A percentile compares a stretch with the other conserved stretches of the same genome.
These are phyloP conservation scores for Brenthis ino DNA, from an alignment of 2,888 invertebrate species.

Conservation along the genomic window DNA sequence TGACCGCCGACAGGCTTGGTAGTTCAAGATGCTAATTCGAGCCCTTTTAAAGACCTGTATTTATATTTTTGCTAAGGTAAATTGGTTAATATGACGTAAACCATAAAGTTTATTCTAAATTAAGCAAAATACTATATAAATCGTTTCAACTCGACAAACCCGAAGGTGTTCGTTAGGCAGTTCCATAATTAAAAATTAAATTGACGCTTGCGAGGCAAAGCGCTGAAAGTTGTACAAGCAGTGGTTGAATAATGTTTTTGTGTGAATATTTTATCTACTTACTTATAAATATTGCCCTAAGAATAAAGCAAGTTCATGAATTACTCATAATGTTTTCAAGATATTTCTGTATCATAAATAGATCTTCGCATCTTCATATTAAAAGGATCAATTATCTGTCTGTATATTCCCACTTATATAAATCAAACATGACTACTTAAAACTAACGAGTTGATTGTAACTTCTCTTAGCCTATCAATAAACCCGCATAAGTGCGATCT, in stretches of 20 bases:
- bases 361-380: background rate
- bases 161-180: constrained; percentile 67
- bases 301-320: background rate
- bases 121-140: constrained; percentile 17
- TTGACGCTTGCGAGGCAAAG: constrained; percentile 57
- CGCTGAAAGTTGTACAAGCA: constrained; percentile 63
- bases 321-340: constrained; percentile 2
- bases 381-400: background rate
- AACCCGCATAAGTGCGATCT: constrained; percentile 23
- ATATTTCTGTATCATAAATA: constrained; percentile 3
- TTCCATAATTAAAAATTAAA: constrained; percentile 74
- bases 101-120: constrained; percentile 45
- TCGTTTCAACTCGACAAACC: constrained; percentile 35
- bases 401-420: background rate
- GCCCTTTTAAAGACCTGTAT: constrained; percentile 48
- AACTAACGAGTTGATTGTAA: constrained; percentile 19
- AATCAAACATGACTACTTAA: constrained; percentile 4
- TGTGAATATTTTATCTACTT: constrained; percentile 31
- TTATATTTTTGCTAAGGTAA: constrained; percentile 34
- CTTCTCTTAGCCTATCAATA: constrained; percentile 18
- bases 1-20: constrained; percentile 69
- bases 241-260: constrained; percentile 52
- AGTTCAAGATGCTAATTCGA: constrained; percentile 59
- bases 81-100: constrained; percentile 32
- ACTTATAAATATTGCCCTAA: constrained; percentile 24